These are phyloP conservation scores for Pygocentrus nattereri DNA, from an alignment of 2,797 vertebrate species.

Conservation along the genomic window DNA sequence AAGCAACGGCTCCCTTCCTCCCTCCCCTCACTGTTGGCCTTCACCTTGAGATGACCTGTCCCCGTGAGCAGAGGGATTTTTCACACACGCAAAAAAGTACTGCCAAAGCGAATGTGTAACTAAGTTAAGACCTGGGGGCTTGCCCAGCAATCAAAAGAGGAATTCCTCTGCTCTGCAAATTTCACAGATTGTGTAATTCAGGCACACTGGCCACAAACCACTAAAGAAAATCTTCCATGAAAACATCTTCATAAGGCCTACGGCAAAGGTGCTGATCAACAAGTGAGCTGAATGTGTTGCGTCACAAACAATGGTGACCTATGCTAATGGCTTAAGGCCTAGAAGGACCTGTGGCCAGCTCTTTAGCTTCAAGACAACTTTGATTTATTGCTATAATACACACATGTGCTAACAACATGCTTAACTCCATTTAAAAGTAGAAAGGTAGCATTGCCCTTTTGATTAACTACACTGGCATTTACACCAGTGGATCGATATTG, in stretches of 20 bases:
- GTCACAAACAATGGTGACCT: conserved; percentile 11
- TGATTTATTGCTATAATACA: background rate
- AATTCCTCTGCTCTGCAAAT: conserved; percentile 23
- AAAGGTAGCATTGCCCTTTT: no score
- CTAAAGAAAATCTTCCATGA: background rate
- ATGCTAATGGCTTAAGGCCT: background rate
- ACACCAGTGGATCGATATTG: no score
- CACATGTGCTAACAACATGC: no score
- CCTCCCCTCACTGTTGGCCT: conserved; percentile 19
- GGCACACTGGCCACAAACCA: background rate
- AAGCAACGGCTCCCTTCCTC: conserved; percentile 4
- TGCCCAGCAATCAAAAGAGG: conserved; percentile 19
- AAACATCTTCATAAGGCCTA: conserved; percentile 9
- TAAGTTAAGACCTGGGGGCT: conserved; percentile 27
- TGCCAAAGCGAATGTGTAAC: conserved; percentile 27
- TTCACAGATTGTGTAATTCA: conserved; percentile 13
- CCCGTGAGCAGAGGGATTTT: conserved; percentile 32
- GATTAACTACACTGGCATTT: no score
- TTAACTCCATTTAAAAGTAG: no score
- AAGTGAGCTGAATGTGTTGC: background rate
- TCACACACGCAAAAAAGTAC: conserved; percentile 16
- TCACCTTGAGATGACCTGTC: conserved; percentile 54
- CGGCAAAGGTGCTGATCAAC: background rate
- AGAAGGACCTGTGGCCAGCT: background rate
- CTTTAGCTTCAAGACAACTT: background rate